phyloP scores from a whole-genome alignment of 2,113 vertebrate genomes.

The Triplophysa tibetana region DNA sequence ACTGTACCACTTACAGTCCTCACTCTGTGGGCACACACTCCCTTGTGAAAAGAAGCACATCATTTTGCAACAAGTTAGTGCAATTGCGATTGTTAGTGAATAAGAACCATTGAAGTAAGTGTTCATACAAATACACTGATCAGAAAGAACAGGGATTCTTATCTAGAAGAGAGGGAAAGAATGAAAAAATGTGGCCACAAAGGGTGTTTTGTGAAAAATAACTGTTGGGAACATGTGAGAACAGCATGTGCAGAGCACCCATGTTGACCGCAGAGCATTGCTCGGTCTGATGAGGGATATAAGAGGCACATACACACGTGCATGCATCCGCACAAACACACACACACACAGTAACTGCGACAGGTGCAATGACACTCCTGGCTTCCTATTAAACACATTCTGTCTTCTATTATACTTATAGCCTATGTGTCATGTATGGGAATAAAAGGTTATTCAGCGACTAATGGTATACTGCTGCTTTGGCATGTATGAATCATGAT shows the following conservation, averaged over 20 bases:
- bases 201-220: too few species aligned
- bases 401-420: neutral
- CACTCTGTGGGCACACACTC: too few species aligned
- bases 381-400: constrained; percentile 3
- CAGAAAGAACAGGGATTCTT: neutral
- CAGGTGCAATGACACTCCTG: neutral
- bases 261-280: neutral
- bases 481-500: neutral
- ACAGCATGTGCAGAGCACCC: neutral
- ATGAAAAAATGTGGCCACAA: neutral
- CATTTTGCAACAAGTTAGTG: too few species aligned
- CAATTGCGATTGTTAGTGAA: too few species aligned
- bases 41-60: too few species aligned
- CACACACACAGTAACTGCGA: neutral
- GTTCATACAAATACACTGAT: too few species aligned
- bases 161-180: neutral
- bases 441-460: neutral
- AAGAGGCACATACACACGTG: neutral
- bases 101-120: too few species aligned
- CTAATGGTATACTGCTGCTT: neutral
- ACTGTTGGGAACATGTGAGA: neutral
- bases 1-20: too few species aligned
- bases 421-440: neutral
- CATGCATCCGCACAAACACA: neutral
- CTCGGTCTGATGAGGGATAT: too few species aligned